Percentiles rank a stretch among this genome's conserved stretches.
Conservation (phyloP, 2,888 invertebrate species). For the Platerodrilus igneus region DNA sequence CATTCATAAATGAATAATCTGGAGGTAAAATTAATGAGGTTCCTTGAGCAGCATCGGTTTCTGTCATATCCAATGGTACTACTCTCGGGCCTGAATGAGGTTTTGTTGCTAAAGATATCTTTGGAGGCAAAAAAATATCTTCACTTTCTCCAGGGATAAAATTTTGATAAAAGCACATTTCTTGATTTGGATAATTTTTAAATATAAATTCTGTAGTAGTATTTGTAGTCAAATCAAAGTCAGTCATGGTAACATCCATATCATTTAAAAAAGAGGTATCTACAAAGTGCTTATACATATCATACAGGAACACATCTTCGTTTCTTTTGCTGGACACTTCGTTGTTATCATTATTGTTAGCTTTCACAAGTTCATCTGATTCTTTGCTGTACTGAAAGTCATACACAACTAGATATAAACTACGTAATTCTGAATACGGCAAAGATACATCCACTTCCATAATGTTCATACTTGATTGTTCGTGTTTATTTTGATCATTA, state of each 20-base stretch:
- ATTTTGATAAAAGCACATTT: conserved; percentile 43
- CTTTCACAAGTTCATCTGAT: conserved; percentile 40
- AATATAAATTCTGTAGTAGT: conserved; percentile 15
- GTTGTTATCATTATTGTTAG: conserved; percentile 6
- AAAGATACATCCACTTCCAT: conserved; percentile 38
- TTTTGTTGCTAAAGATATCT: conserved; percentile 29
- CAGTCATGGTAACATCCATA: conserved; percentile 15
- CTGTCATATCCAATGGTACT: conserved; percentile 38
- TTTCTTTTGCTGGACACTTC: conserved; percentile 18
- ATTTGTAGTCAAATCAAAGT: conserved; percentile 16
- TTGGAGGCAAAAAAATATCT: conserved; percentile 44
- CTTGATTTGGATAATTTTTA: conserved; percentile 28
- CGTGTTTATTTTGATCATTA: conserved; percentile 70
- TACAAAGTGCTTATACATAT: conserved; percentile 18
- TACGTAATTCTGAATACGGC: conserved; percentile 29
- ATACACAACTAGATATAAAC: conserved; percentile 61
- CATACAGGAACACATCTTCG: conserved; percentile 10
- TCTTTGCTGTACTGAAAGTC: conserved; percentile 65
- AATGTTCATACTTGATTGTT: conserved; percentile 43
- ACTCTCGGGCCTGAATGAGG: conserved; percentile 41
- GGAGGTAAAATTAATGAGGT: conserved; percentile 34
- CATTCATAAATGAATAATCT: conserved; percentile 38
- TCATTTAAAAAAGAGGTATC: conserved; percentile 13
- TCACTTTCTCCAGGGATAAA: conserved; percentile 47
- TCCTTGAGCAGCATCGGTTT: conserved; percentile 40